Evolutionary conservation across 2,888 invertebrate genomes (phyloP).

Genomic region (Ischnura elegans): DNA sequence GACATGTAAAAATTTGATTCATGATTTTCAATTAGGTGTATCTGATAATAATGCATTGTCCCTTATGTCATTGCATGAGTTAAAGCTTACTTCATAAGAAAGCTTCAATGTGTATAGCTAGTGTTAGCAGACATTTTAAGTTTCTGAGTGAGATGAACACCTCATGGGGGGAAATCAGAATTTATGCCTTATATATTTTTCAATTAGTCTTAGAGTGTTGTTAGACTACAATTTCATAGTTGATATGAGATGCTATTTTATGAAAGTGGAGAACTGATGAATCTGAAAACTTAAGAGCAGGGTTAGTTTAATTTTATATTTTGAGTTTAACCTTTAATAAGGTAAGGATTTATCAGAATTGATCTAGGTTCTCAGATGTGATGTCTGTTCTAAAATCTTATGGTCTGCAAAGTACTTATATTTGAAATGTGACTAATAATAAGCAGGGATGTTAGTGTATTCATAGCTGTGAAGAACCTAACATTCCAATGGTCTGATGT

Average conservation of each 20-base stretch:
- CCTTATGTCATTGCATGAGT: not conserved
- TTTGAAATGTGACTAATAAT: not conserved
- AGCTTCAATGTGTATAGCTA: conserved; percentile 4
- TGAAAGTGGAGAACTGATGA: not conserved
- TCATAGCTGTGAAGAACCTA: not conserved
- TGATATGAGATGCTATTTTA: not conserved
- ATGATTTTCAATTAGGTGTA: not conserved
- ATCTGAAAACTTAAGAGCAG: not conserved
- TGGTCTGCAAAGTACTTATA: not conserved
- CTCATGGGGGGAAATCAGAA: not conserved
- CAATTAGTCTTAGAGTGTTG: too few relatives aligned
- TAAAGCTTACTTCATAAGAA: not conserved
- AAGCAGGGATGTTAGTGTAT: too few relatives aligned
- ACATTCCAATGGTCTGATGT: not conserved
- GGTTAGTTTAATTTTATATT: not conserved
- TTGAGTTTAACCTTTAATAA: too few relatives aligned
- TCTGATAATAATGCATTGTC: not conserved
- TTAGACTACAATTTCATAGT: conserved; percentile 7
- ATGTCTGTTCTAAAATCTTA: too few relatives aligned
- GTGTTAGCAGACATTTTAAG: not conserved
- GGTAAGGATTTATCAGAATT: too few relatives aligned
- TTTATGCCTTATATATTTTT: too few relatives aligned
- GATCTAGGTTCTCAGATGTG: too few relatives aligned
- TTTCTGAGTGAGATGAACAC: not conserved
- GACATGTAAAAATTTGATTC: too few relatives aligned